phyloP scores from a whole-genome alignment of 2,113 vertebrate genomes.

The Muntiacus muntjak region DNA sequence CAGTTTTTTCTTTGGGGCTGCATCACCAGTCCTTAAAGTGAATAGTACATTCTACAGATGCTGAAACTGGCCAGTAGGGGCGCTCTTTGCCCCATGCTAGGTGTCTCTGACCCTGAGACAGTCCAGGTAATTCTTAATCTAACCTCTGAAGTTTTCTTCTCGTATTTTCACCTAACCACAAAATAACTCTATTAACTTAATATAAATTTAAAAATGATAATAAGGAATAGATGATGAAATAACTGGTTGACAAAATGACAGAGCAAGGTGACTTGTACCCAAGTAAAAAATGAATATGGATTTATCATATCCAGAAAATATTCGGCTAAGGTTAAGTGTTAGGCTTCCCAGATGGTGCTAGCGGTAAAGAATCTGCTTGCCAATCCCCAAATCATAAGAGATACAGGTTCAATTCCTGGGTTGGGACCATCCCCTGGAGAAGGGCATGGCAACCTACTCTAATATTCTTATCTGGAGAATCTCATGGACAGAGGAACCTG shows the following conservation, averaged over 20 bases:
- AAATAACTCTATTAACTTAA: background rate
- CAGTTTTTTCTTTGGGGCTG: background rate
- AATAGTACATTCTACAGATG: background rate
- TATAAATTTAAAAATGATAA: background rate
- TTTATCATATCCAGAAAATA: background rate
- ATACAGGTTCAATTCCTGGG: background rate
- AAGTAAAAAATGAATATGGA: background rate
- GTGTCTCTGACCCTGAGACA: background rate
- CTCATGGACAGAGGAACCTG: background rate
- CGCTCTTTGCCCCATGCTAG: accelerated
- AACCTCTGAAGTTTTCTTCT: background rate
- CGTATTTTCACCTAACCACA: background rate
- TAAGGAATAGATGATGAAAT: background rate
- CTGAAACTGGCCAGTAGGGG: background rate
- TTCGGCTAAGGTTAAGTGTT: background rate
- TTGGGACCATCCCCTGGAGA: background rate
- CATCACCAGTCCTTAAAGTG: background rate
- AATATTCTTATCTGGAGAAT: background rate
- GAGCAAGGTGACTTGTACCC: background rate
- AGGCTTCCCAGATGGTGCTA: background rate
- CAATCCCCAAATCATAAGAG: background rate
- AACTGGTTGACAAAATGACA: background rate
- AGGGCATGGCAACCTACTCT: background rate
- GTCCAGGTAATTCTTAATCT: background rate
- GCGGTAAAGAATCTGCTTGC: background rate